Percentiles rank a stretch among this genome's conserved stretches.
phyloP scores from a whole-genome alignment of 1,140 invertebrate species.

The Aphis craccivora region DNA sequence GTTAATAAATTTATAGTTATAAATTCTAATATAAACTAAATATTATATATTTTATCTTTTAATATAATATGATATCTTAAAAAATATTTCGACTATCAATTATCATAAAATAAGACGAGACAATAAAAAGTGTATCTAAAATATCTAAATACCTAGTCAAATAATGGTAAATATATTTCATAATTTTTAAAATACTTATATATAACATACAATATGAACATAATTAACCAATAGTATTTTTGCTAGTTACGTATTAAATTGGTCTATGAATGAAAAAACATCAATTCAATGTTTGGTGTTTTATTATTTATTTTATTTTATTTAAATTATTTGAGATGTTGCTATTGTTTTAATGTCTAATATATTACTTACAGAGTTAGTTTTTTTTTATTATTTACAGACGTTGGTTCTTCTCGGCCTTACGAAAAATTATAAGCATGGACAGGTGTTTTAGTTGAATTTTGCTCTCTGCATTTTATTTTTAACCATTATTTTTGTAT shows the following conservation, averaged over 20 bases:
- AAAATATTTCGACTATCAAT: background rate
- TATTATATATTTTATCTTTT: background rate
- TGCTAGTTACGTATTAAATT: background rate
- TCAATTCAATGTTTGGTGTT: background rate
- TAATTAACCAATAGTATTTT: background rate
- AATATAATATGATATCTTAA: background rate
- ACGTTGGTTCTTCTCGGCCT: constrained; percentile 85
- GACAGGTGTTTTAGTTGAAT: constrained; percentile 39
- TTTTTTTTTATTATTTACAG: constrained; percentile 77
- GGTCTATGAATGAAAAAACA: background rate
- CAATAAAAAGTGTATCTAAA: background rate
- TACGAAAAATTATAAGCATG: constrained; percentile 83
- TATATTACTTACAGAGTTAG: constrained; percentile 53
- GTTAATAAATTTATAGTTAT: background rate
- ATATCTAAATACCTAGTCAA: background rate
- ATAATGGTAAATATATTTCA: background rate
- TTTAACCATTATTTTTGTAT: constrained; percentile 27
- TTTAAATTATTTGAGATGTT: background rate
- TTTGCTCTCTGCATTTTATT: constrained; percentile 44
- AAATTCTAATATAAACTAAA: background rate
- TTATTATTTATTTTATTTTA: background rate
- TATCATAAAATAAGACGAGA: background rate
- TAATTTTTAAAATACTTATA: background rate
- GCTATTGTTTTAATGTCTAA: constrained; percentile 31
- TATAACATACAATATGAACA: too few relatives aligned